phyloP scores from a whole-genome alignment of 2,888 invertebrate genomes.

The Drosophila putrida region DNA sequence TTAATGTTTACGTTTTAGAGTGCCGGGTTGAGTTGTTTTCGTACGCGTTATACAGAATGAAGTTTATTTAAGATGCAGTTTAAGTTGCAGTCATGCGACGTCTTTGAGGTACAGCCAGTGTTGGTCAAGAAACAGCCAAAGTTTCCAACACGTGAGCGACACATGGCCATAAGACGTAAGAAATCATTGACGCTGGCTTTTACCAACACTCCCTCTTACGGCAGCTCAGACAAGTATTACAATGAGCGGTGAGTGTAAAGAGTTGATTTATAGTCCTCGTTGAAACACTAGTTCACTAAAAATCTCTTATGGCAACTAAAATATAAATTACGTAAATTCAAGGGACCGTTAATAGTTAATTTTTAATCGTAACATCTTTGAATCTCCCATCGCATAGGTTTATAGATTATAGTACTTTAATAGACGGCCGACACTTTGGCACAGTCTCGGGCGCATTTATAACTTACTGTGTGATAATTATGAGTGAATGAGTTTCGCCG shows the following conservation, averaged over 20 bases:
- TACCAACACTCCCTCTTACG: constrained; percentile 45
- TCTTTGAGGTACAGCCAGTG: constrained; percentile 84
- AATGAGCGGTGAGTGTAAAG: constrained; percentile 37
- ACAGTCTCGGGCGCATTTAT: constrained; percentile 45
- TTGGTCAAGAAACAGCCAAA: constrained; percentile 87
- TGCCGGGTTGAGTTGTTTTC: constrained; percentile 36
- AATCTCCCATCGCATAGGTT: constrained; percentile 15
- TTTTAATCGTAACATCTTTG: constrained; percentile 32
- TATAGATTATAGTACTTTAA: constrained; percentile 18
- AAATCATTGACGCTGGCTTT: constrained; percentile 79
- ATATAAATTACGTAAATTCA: background rate
- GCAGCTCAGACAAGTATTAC: constrained; percentile 17
- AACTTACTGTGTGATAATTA: constrained; percentile 71
- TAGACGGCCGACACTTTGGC: constrained; percentile 25
- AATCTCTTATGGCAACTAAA: background rate
- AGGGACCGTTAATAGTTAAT: constrained; percentile 30
- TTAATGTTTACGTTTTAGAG: constrained; percentile 57
- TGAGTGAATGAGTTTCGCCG: constrained; percentile 53
- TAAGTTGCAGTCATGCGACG: constrained; percentile 52
- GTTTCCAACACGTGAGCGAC: constrained; percentile 89
- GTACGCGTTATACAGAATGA: constrained; percentile 13
- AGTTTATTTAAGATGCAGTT: constrained; percentile 47
- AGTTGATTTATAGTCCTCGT: constrained; percentile 23
- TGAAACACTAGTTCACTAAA: background rate
- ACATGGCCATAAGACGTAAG: constrained; percentile 89